phyloP scores from a whole-genome alignment of 2,797 vertebrate genomes.

The Xiphorhynchus erythropygius region DNA sequence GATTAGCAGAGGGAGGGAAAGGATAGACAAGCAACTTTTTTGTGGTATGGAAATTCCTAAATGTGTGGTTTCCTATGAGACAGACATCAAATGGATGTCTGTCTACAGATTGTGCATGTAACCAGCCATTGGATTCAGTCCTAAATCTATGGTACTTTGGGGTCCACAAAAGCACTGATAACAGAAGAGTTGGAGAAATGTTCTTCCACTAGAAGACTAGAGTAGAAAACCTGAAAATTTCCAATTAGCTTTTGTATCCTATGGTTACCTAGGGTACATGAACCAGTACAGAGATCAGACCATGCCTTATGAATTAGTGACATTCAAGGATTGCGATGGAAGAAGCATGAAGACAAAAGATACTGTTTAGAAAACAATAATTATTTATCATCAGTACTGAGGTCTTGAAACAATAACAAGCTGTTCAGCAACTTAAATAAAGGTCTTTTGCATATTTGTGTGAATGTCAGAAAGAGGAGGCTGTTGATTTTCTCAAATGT shows the following conservation, averaged over 20 bases:
- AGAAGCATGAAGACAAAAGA: neutral
- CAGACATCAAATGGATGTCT: neutral
- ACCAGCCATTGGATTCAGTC: neutral
- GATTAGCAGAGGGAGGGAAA: neutral
- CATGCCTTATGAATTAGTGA: neutral
- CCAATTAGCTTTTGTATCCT: neutral
- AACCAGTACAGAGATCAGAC: neutral
- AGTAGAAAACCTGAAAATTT: neutral
- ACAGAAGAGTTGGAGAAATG: neutral
- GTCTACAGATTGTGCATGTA: fast-evolving
- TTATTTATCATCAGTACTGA: constrained; percentile 34
- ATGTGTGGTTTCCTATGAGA: neutral
- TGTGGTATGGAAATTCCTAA: neutral
- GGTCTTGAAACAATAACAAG: constrained; percentile 25
- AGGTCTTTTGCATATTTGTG: neutral
- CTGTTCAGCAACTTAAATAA: constrained; percentile 43
- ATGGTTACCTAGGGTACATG: neutral
- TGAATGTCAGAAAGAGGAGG: neutral
- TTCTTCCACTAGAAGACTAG: neutral
- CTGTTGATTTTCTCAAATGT: constrained; percentile 30
- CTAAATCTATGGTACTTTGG: neutral
- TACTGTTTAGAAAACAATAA: constrained; percentile 1
- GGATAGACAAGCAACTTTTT: fast-evolving
- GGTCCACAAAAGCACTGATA: neutral
- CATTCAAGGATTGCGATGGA: neutral